Percentiles rank a stretch among this genome's conserved stretches.
These are phyloP conservation scores for Brachionus rubens DNA, from an alignment of 1,140 invertebrate species.

Conservation along the genomic window DNA sequence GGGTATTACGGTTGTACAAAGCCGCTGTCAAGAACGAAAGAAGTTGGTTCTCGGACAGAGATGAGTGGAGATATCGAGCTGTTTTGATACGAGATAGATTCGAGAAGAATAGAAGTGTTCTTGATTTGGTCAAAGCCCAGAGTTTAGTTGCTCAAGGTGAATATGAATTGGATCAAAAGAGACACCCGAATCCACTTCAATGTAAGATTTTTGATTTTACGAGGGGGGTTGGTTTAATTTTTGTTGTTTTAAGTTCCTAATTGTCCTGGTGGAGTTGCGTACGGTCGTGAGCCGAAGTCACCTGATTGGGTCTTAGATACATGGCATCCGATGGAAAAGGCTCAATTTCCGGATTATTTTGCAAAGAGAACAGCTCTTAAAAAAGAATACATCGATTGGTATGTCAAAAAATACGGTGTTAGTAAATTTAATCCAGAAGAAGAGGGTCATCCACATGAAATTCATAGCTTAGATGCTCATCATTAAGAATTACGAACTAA, in stretches of 20 bases:
- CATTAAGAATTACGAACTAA: not conserved
- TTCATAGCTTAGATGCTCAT: constrained; percentile 19
- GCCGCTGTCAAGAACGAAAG: not conserved
- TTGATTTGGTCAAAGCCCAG: constrained; percentile 73
- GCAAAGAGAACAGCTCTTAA: constrained; percentile 81
- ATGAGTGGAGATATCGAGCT: constrained; percentile 71
- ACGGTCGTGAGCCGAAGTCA: constrained; percentile 64
- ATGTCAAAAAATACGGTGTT: constrained; percentile 78
- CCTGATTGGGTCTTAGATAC: constrained; percentile 67
- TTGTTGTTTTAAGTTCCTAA: constrained; percentile 65
- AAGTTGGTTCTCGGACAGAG: constrained; percentile 55
- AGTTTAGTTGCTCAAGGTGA: constrained; percentile 72
- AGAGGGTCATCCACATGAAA: constrained; percentile 32
- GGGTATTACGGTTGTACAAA: constrained; percentile 39
- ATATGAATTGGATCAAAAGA: constrained; percentile 72
- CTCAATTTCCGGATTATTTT: constrained; percentile 91
- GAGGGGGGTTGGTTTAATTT: not conserved
- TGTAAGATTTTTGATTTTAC: constrained; percentile 47
- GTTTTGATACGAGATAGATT: constrained; percentile 76
- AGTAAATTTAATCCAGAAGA: constrained; percentile 31
- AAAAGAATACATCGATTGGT: constrained; percentile 79
- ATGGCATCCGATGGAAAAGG: constrained; percentile 90
- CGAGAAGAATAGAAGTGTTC: constrained; percentile 74
- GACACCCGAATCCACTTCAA: constrained; percentile 62
- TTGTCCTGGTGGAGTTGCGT: constrained; percentile 73